Percentiles rank a stretch among this genome's conserved stretches.
Evolutionary conservation across 2,797 vertebrate species (phyloP).

Genomic region (Syngnathus acus): DNA sequence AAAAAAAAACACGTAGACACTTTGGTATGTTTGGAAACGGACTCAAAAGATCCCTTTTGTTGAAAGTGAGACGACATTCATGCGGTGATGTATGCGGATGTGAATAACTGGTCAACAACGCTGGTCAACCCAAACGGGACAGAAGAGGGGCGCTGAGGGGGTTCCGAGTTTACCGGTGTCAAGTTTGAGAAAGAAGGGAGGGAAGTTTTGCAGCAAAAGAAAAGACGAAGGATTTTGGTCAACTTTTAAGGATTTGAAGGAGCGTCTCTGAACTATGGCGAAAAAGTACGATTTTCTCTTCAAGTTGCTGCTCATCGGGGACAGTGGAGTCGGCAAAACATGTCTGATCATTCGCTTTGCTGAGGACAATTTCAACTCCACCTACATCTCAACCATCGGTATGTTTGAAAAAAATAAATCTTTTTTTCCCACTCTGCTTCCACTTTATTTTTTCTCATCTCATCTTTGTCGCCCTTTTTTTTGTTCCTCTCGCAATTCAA

Average conservation of each 20-base stretch:
- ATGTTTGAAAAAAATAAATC: constrained; percentile 38
- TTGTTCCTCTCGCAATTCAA: constrained; percentile 1
- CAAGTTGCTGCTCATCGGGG: constrained; percentile 90
- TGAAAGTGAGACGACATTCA: constrained; percentile 4
- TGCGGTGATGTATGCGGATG: constrained; percentile 14
- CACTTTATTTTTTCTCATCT: constrained; percentile 1
- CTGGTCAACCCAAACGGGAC: constrained; percentile 23
- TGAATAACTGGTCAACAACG: constrained; percentile 31
- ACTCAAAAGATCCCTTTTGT: background rate
- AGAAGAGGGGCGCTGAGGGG: constrained; percentile 36
- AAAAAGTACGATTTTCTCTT: constrained; percentile 96
- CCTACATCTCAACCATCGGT: constrained; percentile 96
- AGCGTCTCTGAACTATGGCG: constrained; percentile 68
- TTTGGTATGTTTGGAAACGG: constrained; percentile 26
- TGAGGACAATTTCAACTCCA: constrained; percentile 90
- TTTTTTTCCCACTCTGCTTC: constrained; percentile 25
- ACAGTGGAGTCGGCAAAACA: constrained; percentile 95
- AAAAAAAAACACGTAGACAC: constrained; percentile 29
- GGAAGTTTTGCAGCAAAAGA: background rate
- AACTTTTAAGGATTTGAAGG: constrained; percentile 1
- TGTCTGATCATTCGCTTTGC: constrained; percentile 92
- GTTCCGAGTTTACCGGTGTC: constrained; percentile 63
- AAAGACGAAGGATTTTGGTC: background rate
- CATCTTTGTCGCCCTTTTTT: background rate
- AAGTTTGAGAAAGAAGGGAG: constrained; percentile 27